Evolutionary conservation across 2,888 invertebrate genomes (phyloP), one percentile per base, ranked within the genome.

Genomic region (Azorinus chamasolen): DNA sequence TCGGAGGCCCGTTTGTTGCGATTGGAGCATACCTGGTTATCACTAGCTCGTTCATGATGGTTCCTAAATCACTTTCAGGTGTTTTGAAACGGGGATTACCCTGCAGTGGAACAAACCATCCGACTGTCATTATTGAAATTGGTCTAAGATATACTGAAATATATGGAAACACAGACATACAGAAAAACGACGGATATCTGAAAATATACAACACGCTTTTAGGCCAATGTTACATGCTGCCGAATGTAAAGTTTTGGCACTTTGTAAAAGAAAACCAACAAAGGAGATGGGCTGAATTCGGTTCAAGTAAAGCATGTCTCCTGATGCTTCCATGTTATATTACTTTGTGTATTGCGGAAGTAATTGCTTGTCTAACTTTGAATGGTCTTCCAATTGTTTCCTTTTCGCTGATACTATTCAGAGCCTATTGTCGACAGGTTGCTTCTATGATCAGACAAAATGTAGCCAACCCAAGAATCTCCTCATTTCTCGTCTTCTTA

Each of bases 1-100:
- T 84, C 14, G 82, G 82, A 0, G 84, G 82, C 6, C 84, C 84
- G 0, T 84, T 63, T 58, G n/a, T 78, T 32, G 79, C 84, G 10
- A 55, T 64, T 18, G 58, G 37, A 0, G 1, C 66, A 3, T 82
- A 82, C 61, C 27, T 80, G 6, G 5, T 78, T 0, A 55, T 70
- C 6, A 55, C 68, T 16, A 46, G 58, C 32, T 1, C 65, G 0
- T 48, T 78, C 16, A 10, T 81, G 8, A 53, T 59, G 12, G 12
- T 78, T 2, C 84, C 84, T 16, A 46, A 18, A 2, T 62, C 71
- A 25, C 43, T 82, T 2, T 59, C 77, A 1, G 22, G 22, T 14
- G 51, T 76, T 25, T 58, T 79, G 6, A 53, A n/a, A 10, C 46
- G 22, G 16, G 79, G 76, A 32, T 53, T 83, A 10, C 62, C 62